Conservation (phyloP, 2,113 vertebrate species). For the Hemiprocne comata region DNA sequence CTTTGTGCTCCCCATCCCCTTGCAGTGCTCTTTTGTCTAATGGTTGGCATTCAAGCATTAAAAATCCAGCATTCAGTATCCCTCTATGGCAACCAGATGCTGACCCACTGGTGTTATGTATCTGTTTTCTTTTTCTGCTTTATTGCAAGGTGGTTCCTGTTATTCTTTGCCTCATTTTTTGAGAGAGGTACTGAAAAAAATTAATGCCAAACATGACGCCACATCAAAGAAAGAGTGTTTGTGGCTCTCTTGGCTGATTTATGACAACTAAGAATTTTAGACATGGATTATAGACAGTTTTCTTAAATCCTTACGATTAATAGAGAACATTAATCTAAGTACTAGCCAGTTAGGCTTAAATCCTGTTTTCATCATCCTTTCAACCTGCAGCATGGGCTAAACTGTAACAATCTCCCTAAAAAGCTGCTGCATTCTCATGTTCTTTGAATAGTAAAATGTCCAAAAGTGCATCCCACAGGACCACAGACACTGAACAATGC, state of each 20-base stretch:
- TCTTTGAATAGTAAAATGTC: background rate
- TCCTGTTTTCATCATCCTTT: background rate
- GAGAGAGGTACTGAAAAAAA: background rate
- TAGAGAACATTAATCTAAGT: background rate
- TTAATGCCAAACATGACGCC: background rate
- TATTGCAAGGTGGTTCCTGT: background rate
- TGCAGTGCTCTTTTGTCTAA: background rate
- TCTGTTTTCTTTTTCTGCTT: background rate
- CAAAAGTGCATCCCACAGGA: background rate
- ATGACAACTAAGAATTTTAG: background rate
- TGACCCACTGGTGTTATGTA: background rate
- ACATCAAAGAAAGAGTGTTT: background rate
- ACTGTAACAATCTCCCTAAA: background rate
- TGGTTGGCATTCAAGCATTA: background rate
- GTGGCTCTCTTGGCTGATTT: background rate
- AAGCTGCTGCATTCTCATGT: background rate
- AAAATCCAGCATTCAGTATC: background rate
- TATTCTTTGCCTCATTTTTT: background rate
- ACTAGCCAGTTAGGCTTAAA: background rate
- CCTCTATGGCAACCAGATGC: background rate
- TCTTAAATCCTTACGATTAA: background rate
- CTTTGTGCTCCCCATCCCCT: background rate
- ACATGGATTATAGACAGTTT: background rate
- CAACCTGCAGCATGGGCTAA: background rate
- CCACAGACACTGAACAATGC: background rate